Conservation (phyloP, 2,113 vertebrate species). For the Petromus typicus region DNA sequence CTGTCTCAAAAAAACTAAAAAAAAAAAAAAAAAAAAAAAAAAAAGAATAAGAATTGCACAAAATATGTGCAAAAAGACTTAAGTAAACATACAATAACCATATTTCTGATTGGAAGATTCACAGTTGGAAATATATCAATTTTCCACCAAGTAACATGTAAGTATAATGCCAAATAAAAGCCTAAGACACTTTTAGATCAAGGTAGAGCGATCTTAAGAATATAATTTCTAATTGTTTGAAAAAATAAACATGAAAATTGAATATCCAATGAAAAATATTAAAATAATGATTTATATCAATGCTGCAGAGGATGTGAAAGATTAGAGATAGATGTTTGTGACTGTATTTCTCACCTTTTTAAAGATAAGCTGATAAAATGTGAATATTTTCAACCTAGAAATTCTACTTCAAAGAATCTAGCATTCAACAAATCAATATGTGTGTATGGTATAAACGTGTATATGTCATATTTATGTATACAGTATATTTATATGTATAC, state of each 20-base stretch:
- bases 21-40: too few species aligned
- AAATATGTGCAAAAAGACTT: neutral
- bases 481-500: too few species aligned
- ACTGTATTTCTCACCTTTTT: neutral
- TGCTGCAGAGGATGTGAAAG: neutral
- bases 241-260: conserved; percentile 11
- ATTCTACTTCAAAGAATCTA: conserved; percentile 10
- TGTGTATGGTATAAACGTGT: neutral
- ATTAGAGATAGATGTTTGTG: neutral
- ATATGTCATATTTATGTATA: neutral
- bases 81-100: neutral
- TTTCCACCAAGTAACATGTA: neutral
- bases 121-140: conserved; percentile 24
- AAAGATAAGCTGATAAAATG: neutral
- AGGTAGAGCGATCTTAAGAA: neutral
- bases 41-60: neutral
- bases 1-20: too few species aligned
- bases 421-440: neutral
- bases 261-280: neutral
- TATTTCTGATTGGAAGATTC: neutral
- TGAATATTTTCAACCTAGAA: neutral
- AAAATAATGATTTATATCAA: neutral
- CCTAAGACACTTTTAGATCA: neutral
- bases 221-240: neutral
- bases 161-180: neutral